phyloP scores from a whole-genome alignment of 1,140 invertebrate species.

The Neodiprion fabricii region DNA sequence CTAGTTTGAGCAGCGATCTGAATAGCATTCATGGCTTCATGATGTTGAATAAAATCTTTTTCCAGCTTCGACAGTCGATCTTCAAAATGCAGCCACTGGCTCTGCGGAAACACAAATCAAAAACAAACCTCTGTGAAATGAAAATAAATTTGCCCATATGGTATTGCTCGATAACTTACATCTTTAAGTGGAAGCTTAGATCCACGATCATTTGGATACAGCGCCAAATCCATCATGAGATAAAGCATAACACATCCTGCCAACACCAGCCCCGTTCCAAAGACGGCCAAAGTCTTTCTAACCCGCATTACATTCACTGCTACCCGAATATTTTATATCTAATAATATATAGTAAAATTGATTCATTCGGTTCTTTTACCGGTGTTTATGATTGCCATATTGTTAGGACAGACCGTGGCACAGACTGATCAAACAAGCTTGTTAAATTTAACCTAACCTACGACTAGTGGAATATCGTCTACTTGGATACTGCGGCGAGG shows the following conservation, averaged over 20 bases:
- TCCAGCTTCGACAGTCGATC: conserved; percentile 69
- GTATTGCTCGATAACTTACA: conserved; percentile 34
- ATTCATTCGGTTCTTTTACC: no score
- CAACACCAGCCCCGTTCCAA: conserved; percentile 52
- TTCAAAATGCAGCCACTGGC: conserved; percentile 73
- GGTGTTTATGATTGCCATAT: no score
- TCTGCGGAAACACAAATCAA: conserved; percentile 51
- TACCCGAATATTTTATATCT: conserved; percentile 8
- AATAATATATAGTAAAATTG: not conserved
- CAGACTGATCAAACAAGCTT: no score
- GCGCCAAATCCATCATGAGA: conserved; percentile 54
- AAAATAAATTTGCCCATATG: conserved; percentile 15
- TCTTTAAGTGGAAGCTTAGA: conserved; percentile 43
- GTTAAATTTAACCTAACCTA: no score
- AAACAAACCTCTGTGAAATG: conserved; percentile 9
- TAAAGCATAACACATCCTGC: conserved; percentile 56
- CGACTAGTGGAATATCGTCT: no score
- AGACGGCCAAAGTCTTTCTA: conserved; percentile 49
- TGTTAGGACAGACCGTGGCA: no score
- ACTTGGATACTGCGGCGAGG: no score
- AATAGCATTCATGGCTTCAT: conserved; percentile 61
- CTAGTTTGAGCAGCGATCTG: conserved; percentile 46
- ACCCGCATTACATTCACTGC: conserved; percentile 47
- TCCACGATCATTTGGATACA: conserved; percentile 45
- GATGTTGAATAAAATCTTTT: conserved; percentile 67